Base-by-base conservation (phyloP, 2,888 invertebrate species). In the Sinodicranocentrus sp. region DNA sequence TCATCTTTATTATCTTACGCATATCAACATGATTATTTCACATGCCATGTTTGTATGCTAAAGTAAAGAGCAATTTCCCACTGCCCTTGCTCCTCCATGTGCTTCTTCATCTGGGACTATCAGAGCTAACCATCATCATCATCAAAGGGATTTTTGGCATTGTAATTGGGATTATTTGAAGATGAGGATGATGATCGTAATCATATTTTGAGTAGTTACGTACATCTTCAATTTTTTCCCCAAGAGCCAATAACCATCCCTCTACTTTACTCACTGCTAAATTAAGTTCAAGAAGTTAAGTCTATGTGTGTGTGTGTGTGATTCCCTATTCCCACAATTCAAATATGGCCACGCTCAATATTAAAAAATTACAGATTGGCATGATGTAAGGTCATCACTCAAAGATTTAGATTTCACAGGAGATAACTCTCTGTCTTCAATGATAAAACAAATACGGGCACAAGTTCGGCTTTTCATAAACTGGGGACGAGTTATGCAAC, bases 361-460 rank as follows among this genome's bases (percentile, higher is more conserved):
- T 59, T 48, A 10, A 23, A 23, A 10, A 21, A 23, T 21, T 57
- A 21, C 10, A 15, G 52, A 75, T 73, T 23, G 67, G 28, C 25
- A 28, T 48, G 33, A 52, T 43, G 28, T 23, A 71, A 79, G 79
- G 71, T 72, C 79, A 80, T 73, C 65, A 21, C 33, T 70, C 43
- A 57, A 10, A 52, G 52, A 39, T 8, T 39, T 19, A 57, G 57
- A 63, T 28, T 63, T 63, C 63, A 63, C 33, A 63, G 28, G 33
- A 63, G 63, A 63, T 63, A 57, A 57, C 28, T 61, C 19, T 28
- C 28, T 13, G 2, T 10, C 28, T 57, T 57, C 63, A 63, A 63
- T 63, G 63, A 26, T 59, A 72, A 80, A 82, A 82, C 82, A 82
- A 82, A 82, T 82, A 82, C 82, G 82, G 82, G 82, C 75, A 75